Percentiles rank a stretch among this genome's conserved stretches.
Evolutionary conservation across 1,140 invertebrate species (phyloP).

Genomic region (Scaptomyza graminum): DNA sequence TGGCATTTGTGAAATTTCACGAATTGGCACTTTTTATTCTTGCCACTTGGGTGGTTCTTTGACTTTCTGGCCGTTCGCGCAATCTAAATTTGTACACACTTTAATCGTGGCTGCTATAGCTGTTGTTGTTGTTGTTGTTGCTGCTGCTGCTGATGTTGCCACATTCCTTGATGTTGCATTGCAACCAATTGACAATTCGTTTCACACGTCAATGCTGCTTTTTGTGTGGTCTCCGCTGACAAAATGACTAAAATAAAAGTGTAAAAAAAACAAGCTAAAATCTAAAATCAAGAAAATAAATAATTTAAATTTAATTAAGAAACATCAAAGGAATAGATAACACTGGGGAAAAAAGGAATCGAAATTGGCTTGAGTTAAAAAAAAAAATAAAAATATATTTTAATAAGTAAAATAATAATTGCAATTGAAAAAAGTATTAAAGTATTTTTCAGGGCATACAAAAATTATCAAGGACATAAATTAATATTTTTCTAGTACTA

Average conservation of each 20-base stretch:
- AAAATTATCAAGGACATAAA: too few species aligned
- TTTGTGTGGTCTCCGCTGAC: slow-evolving; percentile 48
- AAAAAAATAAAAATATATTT: too few species aligned
- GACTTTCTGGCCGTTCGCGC: slow-evolving; percentile 25
- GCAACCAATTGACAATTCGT: slow-evolving; percentile 73
- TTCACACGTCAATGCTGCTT: slow-evolving; percentile 47
- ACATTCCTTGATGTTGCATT: slow-evolving; percentile 58
- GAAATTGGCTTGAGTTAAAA: too few species aligned
- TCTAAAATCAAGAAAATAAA: background rate
- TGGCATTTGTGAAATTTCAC: slow-evolving; percentile 81
- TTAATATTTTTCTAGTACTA: too few species aligned
- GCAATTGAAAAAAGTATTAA: too few species aligned
- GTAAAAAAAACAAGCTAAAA: background rate
- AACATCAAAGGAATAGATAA: background rate
- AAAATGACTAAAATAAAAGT: slow-evolving; percentile 20
- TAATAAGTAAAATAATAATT: too few species aligned
- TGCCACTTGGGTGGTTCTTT: slow-evolving; percentile 72
- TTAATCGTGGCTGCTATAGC: slow-evolving; percentile 11
- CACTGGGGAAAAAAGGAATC: too few species aligned
- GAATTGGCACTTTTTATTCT: slow-evolving; percentile 74
- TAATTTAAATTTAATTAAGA: too few species aligned
- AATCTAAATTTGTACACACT: slow-evolving; percentile 57
- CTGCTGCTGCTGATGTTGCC: slow-evolving; percentile 22
- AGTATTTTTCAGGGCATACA: too few species aligned
- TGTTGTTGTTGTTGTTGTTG: slow-evolving; percentile 7